Base-by-base conservation (phyloP, 2,797 vertebrate species). In the Meda fulgida region DNA sequence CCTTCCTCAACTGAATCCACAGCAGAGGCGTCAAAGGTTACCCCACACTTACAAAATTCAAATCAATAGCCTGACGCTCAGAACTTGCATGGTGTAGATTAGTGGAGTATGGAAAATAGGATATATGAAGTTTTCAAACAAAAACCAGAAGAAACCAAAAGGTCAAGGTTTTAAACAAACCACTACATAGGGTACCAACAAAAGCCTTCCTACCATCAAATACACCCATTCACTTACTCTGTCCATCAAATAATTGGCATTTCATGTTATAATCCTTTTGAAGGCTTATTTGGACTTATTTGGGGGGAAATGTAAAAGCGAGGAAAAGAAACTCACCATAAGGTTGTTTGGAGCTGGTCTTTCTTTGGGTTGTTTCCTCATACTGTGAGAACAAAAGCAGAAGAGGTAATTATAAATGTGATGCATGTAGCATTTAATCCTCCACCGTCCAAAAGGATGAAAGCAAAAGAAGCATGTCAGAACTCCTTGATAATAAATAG, bases 291-390 rank as follows among this genome's bases (percentile, higher is more conserved):
- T 36, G 53, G 13, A 58, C 43, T 77, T n/a, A n/a, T n/a, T 23
- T 8, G 2, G 6, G 70, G 21, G 23, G 4, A 21, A 6, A 7
- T n/a, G 26, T 84, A 18, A 78, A 76, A 31, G 10, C 8, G 3
- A 7, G 66, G 26, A 7, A 63, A 80, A 88, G 85, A 89, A 83
- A 96, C 97, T 98, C 90, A 98, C 98, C 98, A 99, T 98, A 86
- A 99, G 92, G 91, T 98, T 97, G 93, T 99, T 98, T 0, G 98
- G 98, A 18, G 98, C 97, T 14, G 98, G 98, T 40, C 98, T 96
- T 91, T 99, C 98, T 94, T 98, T 99, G 11, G 98, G 97, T 80
- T 96, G 96, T 82, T 98, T 97, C 73, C 95, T 95, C 98, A 99
- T 99, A 93, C 98, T 99, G 90, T 7, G 75, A 86, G 84, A 71